Evolutionary conservation across 1,140 invertebrate genomes (phyloP).

Genomic region (Vanessa tameamea): DNA sequence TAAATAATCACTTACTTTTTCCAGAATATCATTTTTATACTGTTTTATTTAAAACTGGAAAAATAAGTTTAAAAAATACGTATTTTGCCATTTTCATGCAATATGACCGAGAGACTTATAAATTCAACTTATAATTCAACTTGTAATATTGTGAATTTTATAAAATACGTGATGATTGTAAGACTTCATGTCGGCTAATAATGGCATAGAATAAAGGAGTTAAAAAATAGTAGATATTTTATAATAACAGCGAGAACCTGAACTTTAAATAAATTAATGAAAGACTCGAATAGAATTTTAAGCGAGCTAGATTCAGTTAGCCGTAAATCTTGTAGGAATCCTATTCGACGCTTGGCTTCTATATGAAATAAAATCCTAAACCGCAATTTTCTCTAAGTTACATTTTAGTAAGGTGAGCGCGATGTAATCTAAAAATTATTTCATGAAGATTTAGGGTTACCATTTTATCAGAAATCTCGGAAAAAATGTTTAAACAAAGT

Average conservation of each 20-base stretch:
- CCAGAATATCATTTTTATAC: too few species aligned
- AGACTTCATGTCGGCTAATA: too few species aligned
- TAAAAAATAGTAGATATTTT: neutral
- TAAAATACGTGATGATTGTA: too few species aligned
- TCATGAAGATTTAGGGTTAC: neutral
- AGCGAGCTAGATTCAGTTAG: constrained; percentile 21
- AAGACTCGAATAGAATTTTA: constrained; percentile 14
- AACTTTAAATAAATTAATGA: constrained; percentile 6
- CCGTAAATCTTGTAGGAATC: constrained; percentile 14
- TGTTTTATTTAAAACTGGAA: too few species aligned
- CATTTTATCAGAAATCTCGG: too few species aligned
- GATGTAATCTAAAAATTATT: neutral
- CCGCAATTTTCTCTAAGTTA: constrained; percentile 22
- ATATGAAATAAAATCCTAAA: constrained; percentile 26
- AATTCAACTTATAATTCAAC: too few species aligned
- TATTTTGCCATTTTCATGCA: too few species aligned
- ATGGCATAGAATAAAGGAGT: neutral
- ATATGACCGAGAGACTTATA: too few species aligned
- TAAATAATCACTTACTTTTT: too few species aligned
- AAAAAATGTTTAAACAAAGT: too few species aligned
- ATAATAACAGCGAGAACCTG: neutral
- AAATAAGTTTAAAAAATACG: too few species aligned
- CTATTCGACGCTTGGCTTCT: constrained; percentile 11
- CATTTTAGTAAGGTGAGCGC: constrained; percentile 15
- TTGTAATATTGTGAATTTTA: too few species aligned